Evolutionary conservation across 2,888 invertebrate genomes (phyloP).

Genomic region (Piscicola geometra): DNA sequence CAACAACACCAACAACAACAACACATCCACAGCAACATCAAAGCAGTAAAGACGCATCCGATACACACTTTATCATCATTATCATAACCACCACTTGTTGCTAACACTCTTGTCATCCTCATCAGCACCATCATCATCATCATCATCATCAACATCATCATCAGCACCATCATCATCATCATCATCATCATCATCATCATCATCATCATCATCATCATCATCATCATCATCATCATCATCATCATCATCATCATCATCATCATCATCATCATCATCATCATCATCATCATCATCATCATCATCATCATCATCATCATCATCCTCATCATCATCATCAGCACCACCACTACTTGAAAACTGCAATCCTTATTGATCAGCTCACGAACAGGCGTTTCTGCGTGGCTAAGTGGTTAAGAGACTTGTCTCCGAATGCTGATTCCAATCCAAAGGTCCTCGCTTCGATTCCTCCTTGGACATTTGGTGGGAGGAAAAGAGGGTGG

Average conservation of each 20-base stretch:
- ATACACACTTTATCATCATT: slow-evolving; percentile 78
- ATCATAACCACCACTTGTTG: slow-evolving; percentile 61
- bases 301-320: slow-evolving; percentile 28
- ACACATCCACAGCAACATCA: no score
- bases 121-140: neutral
- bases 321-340: slow-evolving; percentile 26
- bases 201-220: slow-evolving; percentile 28
- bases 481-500: no score
- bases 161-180: slow-evolving; percentile 24
- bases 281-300: slow-evolving; percentile 32
- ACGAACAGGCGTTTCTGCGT: no score
- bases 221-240: slow-evolving; percentile 28
- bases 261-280: slow-evolving; percentile 31
- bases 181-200: slow-evolving; percentile 26
- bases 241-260: slow-evolving; percentile 30
- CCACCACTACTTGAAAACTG: no score
- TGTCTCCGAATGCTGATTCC: no score
- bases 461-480: no score
- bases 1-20: no score
- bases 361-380: no score
- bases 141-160: neutral
- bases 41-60: no score
- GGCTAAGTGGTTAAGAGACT: no score
- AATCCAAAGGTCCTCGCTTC: no score
- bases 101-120: neutral